phyloP scores from a whole-genome alignment of 2,113 vertebrate genomes.

The Scomber japonicus region DNA sequence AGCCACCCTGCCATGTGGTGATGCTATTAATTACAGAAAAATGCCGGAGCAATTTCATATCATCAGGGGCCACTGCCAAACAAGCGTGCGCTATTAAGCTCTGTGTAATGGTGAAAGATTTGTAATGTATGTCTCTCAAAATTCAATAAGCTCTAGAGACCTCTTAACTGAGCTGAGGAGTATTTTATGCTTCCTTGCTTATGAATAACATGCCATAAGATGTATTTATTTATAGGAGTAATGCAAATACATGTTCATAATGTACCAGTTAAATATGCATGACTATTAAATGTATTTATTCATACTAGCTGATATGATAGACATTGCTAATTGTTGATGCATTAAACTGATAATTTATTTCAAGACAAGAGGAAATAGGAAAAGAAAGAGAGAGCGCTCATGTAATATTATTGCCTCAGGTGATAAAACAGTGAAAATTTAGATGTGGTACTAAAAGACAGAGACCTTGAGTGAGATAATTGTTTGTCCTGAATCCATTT shows the following conservation, averaged over 20 bases:
- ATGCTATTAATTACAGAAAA: slow-evolving; percentile 56
- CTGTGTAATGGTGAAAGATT: slow-evolving; percentile 8
- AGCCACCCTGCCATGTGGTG: slow-evolving; percentile 5
- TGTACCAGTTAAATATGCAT: background rate
- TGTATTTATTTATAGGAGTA: too few species aligned
- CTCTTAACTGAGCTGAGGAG: background rate
- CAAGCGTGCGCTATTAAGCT: slow-evolving; percentile 27
- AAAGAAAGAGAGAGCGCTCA: background rate
- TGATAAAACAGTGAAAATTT: background rate
- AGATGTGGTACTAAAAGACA: too few species aligned
- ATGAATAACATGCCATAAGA: background rate
- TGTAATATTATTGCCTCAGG: background rate
- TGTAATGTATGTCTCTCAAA: background rate
- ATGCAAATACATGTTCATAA: too few species aligned
- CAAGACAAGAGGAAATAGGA: background rate
- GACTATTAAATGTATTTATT: background rate
- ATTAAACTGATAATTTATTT: slow-evolving; percentile 25
- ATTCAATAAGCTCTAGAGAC: slow-evolving; percentile 15
- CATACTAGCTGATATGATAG: background rate
- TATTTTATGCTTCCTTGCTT: background rate
- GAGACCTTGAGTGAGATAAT: too few species aligned
- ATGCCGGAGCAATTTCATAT: slow-evolving; percentile 29
- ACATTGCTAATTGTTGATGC: background rate
- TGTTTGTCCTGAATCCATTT: too few species aligned
- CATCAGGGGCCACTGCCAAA: slow-evolving; percentile 14